Percentiles rank a stretch among this genome's conserved stretches.
Conservation (phyloP, 2,797 vertebrate genomes). For the Halcyon smyrnensis region DNA sequence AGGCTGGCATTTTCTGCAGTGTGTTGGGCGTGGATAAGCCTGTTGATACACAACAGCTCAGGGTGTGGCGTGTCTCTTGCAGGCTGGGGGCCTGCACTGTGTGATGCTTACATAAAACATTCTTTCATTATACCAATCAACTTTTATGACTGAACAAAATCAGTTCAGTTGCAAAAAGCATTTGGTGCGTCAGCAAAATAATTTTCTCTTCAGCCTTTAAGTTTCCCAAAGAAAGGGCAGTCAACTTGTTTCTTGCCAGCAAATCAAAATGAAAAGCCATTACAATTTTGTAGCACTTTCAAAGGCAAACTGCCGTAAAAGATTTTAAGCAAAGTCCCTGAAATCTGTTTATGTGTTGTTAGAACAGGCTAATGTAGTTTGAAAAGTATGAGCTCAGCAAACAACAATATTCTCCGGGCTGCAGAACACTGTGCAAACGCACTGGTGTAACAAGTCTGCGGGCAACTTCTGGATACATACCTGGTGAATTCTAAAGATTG, state of each 20-base stretch:
- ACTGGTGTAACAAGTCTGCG: neutral
- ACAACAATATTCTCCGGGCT: neutral
- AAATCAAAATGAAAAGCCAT: constrained; percentile 49
- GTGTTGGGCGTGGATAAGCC: neutral
- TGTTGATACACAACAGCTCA: neutral
- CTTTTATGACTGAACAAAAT: constrained; percentile 58
- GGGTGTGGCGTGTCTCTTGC: neutral
- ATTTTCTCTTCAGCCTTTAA: constrained; percentile 28
- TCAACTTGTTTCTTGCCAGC: constrained; percentile 25
- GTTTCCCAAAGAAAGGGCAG: constrained; percentile 27
- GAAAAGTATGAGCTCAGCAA: constrained; percentile 5
- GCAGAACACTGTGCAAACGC: neutral
- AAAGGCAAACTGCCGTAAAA: constrained; percentile 10
- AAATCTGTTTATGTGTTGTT: constrained; percentile 26
- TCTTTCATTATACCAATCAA: constrained; percentile 38
- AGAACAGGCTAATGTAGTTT: constrained; percentile 19
- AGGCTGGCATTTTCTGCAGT: neutral
- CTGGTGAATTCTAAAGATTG: neutral
- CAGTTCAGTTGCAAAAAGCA: neutral
- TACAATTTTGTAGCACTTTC: constrained; percentile 38
- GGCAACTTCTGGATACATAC: neutral
- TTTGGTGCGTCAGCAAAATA: constrained; percentile 48
- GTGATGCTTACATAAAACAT: neutral
- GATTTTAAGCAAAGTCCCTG: constrained; percentile 42
- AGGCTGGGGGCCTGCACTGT: neutral